Base-by-base conservation (phyloP, 2,797 vertebrate genomes). In the Poecilia picta region DNA sequence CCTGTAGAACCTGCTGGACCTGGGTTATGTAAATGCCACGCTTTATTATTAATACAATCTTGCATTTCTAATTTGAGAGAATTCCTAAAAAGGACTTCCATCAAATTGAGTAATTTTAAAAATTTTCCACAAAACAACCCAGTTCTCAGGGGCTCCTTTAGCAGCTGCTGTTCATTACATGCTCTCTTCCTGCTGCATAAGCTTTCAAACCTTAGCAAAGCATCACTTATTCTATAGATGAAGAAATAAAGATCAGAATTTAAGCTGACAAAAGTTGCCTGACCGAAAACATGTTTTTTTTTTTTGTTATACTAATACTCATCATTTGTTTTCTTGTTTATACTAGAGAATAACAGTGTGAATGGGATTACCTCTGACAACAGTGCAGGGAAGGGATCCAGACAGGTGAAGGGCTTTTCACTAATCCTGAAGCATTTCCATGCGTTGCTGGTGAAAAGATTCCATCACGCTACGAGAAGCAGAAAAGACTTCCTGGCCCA, bases 401-500 rank as follows among this genome's bases (percentile, higher is more conserved):
- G 2, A 2, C 96, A 97, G 88, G 96, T 98, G 83, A 97, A 96
- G 74, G 97, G 94, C 5, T 4, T 11, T 43, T 0, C 23, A 18
- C 92, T 94, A 80, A 74, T 77, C 43, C 11, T 91, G 53, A 98
- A 98, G 87, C 98, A 99, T 80, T 95, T 98, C 81, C 94, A 96
- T 11, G 98, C 98, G 0, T 94, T 99, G 88, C 91, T 99, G 23
- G 94, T 97, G 81, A 99, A 99, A 92, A 94, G 98, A 51, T 95
- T 98, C 75, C 96, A 97, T 53, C 98, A 96, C 0, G 85, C 97
- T 0, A 91, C 85, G 8, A 96, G 98, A 78, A 99, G 97, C 93
- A 85, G 87, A 76, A 98, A 97, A 85, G 98, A 99, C 91, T 99
- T 99, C 92, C 84, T 99, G 76, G 97, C 98, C 1, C 98, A 99